These are phyloP conservation scores for Matsumyia berberina DNA, from an alignment of 2,888 invertebrate species.

Conservation along the genomic window DNA sequence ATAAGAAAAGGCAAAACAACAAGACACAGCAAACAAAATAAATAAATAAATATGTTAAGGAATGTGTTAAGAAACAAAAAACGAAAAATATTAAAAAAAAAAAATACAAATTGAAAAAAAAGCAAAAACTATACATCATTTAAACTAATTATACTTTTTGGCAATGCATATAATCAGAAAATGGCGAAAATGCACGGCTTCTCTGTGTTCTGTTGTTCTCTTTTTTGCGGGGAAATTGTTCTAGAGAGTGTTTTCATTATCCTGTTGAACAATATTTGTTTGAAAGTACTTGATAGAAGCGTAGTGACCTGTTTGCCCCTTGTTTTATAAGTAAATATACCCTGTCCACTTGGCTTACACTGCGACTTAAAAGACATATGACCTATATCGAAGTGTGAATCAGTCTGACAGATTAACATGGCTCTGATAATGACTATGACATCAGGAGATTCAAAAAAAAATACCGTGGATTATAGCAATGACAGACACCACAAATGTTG, in stretches of 20 bases:
- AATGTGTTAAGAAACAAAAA: slow-evolving; percentile 39
- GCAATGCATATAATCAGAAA: slow-evolving; percentile 74
- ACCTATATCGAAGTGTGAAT: too few species aligned
- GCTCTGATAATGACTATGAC: too few species aligned
- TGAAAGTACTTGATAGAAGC: too few species aligned
- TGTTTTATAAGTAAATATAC: too few species aligned
- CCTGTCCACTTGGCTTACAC: too few species aligned
- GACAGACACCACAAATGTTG: too few species aligned
- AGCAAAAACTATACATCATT: slow-evolving; percentile 60
- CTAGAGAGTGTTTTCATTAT: neutral
- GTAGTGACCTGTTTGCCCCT: too few species aligned
- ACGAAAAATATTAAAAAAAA: slow-evolving; percentile 24
- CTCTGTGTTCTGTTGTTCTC: slow-evolving; percentile 17
- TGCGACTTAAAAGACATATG: too few species aligned
- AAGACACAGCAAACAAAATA: slow-evolving; percentile 36
- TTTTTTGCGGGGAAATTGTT: neutral
- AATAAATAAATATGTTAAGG: slow-evolving; percentile 47
- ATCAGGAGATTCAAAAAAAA: too few species aligned
- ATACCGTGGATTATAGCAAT: too few species aligned
- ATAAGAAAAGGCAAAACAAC: slow-evolving; percentile 49
- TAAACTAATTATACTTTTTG: slow-evolving; percentile 72
- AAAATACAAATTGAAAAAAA: slow-evolving; percentile 57
- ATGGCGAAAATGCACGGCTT: slow-evolving; percentile 60
- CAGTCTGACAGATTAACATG: too few species aligned
- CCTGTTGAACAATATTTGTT: slow-evolving; percentile 22